Percentiles rank a stretch among this genome's conserved stretches.
Evolutionary conservation across 1,140 invertebrate species (phyloP).

Genomic region (Orchestia grillus): DNA sequence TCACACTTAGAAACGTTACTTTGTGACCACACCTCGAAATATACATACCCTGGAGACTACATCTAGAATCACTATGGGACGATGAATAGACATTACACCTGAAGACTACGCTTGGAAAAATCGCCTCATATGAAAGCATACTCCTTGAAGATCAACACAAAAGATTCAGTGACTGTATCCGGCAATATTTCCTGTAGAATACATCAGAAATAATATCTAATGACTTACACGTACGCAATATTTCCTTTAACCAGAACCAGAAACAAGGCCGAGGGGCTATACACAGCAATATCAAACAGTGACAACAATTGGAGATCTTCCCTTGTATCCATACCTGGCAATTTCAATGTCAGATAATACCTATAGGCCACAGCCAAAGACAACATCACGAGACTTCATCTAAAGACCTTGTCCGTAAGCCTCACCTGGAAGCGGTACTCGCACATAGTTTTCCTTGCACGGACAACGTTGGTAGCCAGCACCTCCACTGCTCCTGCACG

Average conservation of each 20-base stretch:
- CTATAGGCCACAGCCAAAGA: neutral
- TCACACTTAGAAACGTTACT: neutral
- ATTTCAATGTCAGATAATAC: neutral
- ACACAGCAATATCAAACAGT: no score
- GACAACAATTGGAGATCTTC: neutral
- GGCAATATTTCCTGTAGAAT: neutral
- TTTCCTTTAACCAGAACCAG: no score
- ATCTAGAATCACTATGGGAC: neutral
- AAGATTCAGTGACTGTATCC: no score
- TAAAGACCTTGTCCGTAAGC: neutral
- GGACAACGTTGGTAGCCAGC: neutral
- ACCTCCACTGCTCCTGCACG: neutral
- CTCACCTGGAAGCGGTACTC: slow-evolving; percentile 49
- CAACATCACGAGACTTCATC: neutral
- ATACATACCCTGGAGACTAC: no score
- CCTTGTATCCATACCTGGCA: neutral
- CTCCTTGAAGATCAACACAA: neutral
- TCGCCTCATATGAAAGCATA: neutral
- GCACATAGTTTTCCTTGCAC: neutral
- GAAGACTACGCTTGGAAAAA: neutral
- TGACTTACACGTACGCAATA: no score
- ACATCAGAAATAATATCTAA: no score
- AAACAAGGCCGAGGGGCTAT: no score
- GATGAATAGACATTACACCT: neutral
- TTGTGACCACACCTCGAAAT: neutral